These are phyloP conservation scores for Heptranchias perlo DNA, from an alignment of 2,113 vertebrate species.

Conservation along the genomic window DNA sequence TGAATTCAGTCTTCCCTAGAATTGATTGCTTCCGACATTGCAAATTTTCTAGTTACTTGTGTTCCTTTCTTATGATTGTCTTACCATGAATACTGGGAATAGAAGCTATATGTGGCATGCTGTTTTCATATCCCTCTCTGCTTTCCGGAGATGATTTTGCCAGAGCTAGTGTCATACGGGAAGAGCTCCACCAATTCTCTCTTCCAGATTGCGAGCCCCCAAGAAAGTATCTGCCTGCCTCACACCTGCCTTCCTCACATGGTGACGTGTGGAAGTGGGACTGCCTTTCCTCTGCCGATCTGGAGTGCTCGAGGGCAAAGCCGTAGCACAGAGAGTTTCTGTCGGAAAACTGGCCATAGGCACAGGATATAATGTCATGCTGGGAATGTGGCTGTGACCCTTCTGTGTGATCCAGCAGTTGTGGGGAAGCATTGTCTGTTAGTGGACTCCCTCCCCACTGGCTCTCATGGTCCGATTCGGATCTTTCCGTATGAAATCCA, in stretches of 20 bases:
- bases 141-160: conserved; percentile 77
- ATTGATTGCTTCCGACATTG: neutral
- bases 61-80: conserved; percentile 41
- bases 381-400: conserved; percentile 56
- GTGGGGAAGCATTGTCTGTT: conserved; percentile 79
- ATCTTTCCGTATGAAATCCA: conserved; percentile 82
- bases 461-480: conserved; percentile 88
- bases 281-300: conserved; percentile 64
- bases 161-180: conserved; percentile 65
- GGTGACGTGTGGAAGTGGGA: conserved; percentile 65
- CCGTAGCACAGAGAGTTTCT: conserved; percentile 71
- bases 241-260: conserved; percentile 80
- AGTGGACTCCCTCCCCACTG: conserved; percentile 88
- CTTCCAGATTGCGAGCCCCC: conserved; percentile 71
- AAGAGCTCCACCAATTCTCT: conserved; percentile 79
- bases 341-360: conserved; percentile 76
- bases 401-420: conserved; percentile 74
- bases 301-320: conserved; percentile 69
- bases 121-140: conserved; percentile 70
- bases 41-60: neutral
- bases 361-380: conserved; percentile 71
- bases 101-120: conserved; percentile 75
- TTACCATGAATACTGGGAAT: conserved; percentile 80
- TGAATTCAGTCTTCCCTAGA: neutral
- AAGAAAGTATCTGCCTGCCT: conserved; percentile 86